Base-by-base conservation (phyloP, 1,140 invertebrate species). In the Zaprionus camerounensis region DNA sequence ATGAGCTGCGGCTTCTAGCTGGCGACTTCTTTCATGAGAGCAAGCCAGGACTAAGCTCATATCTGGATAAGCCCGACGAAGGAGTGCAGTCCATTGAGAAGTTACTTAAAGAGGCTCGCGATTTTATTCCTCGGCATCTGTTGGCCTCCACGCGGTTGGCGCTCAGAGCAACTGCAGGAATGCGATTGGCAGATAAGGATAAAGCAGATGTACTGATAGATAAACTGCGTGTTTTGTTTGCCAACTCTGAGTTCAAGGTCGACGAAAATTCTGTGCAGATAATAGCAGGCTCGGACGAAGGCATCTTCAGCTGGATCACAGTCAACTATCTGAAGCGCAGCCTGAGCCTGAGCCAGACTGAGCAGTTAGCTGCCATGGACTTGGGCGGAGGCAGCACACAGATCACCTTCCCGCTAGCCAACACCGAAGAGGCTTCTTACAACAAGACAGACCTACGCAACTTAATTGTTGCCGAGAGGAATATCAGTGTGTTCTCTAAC, bases 331-430 rank as follows among this genome's bases (percentile, higher is more conserved):
- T 56, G 1, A 11, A 0, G 12, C 1, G 5, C 9, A 24, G 24
- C 2, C 24, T 55, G 4, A 6, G 5, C 24, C 5, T 26, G 15
- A 26, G 1, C 5, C 41, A 46, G 5, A 26, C 1, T 4, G 13
- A 26, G 15, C 26, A 15, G 2, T 3, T 28, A 1, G 53, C 26
- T 26, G 26, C 53, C 26, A 28, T 56, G 24, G 53, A 56, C 24
- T 7, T 56, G 26, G 53, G 53, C 26, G 53, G 53, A 13, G 53
- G 53, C 53, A 56, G 53, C 24, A 26, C 15, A 9, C 53, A 56
- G n/a, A 17, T 56, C 26, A 56, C 26, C 15, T 28, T 56, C 2
- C 13, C 53, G 4, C 13, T 26, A 7, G 15, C 26, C 22, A n/a
- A 56, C 15, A 5, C 15, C 6, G 13, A n/a, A 24, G 26, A 31